Evolutionary conservation across 2,113 vertebrate species (phyloP).

Genomic region (Thamnophis sirtalis): DNA sequence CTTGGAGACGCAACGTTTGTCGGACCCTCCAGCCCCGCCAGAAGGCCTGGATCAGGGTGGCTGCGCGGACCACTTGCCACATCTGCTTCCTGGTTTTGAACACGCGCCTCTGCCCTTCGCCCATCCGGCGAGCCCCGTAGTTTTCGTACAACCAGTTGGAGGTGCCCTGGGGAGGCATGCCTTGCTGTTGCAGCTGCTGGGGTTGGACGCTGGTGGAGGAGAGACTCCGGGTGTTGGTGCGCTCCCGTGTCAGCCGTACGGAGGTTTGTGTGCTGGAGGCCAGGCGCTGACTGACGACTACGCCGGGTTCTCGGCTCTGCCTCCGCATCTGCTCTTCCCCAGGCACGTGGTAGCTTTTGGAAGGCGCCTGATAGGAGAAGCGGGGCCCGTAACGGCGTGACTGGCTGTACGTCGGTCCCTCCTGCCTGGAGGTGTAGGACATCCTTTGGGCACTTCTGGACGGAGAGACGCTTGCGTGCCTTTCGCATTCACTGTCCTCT

Average conservation of each 20-base stretch:
- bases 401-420: fast-evolving
- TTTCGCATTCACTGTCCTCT: background rate
- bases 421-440: background rate
- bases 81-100: constrained; percentile 27
- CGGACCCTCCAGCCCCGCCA: constrained; percentile 23
- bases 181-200: background rate
- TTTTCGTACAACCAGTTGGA: background rate
- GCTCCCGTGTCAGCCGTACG: background rate
- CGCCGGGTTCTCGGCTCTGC: background rate
- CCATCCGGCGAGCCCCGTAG: background rate
- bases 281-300: background rate
- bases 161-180: background rate
- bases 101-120: background rate
- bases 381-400: background rate
- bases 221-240: background rate
- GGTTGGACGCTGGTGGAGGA: background rate
- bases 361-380: background rate
- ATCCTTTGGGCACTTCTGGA: background rate
- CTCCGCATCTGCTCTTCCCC: background rate
- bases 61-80: background rate
- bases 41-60: constrained; percentile 29
- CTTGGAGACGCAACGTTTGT: background rate
- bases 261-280: background rate
- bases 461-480: fast-evolving
- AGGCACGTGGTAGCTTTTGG: background rate